Evolutionary conservation across 2,113 vertebrate species (phyloP).

Genomic region (Cavia aperea): DNA sequence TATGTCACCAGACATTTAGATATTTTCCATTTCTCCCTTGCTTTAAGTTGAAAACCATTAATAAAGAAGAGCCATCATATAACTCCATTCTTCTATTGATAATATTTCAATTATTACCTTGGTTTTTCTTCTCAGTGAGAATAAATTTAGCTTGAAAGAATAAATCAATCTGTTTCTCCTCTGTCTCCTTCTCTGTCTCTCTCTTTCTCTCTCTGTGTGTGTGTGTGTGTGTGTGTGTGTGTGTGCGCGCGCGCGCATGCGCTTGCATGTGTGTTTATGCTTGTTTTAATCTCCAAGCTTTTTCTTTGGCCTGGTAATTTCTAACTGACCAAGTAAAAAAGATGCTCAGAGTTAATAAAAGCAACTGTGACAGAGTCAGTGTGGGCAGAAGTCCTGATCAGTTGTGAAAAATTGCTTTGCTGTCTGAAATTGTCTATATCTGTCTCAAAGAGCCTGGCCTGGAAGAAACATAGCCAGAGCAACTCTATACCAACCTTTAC

Average conservation of each 20-base stretch:
- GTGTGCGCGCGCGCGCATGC: background rate
- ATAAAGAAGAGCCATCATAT: background rate
- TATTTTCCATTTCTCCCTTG: background rate
- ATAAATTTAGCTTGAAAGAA: background rate
- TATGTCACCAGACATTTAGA: background rate
- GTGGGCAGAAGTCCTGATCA: too few relatives aligned
- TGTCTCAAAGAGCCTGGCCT: background rate
- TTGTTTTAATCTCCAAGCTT: background rate
- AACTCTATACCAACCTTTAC: rapidly evolving
- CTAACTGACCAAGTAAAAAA: background rate
- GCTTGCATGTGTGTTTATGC: too few relatives aligned
- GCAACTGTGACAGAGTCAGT: background rate
- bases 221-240: background rate
- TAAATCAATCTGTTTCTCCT: background rate
- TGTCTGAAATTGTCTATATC: too few relatives aligned
- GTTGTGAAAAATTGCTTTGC: background rate
- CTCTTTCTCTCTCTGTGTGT: background rate
- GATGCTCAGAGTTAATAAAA: background rate
- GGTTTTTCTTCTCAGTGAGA: background rate
- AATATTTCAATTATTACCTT: background rate
- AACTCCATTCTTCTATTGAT: background rate
- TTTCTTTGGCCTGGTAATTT: background rate
- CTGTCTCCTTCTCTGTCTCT: background rate
- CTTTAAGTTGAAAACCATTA: background rate
- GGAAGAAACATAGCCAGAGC: background rate